phyloP scores from a whole-genome alignment of 2,888 invertebrate species.

The Sinodicranocentrus sp. region DNA sequence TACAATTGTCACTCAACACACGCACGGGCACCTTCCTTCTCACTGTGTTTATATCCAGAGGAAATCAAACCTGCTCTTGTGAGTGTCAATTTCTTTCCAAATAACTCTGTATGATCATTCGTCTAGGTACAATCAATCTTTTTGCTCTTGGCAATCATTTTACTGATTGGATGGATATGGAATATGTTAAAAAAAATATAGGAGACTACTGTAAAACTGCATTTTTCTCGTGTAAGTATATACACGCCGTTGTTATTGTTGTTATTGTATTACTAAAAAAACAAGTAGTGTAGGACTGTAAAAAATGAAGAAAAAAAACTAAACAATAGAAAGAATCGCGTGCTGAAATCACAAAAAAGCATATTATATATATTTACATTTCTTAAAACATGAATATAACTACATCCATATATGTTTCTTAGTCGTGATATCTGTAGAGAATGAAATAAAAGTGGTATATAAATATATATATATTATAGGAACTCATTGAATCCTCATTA shows the following conservation, averaged over 20 bases:
- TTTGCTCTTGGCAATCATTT: constrained; percentile 64
- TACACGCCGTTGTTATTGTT: constrained; percentile 56
- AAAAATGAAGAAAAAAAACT: background rate
- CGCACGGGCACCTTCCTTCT: too few relatives aligned
- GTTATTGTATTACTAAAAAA: constrained; percentile 35
- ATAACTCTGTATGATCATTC: constrained; percentile 1
- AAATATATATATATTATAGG: too few relatives aligned
- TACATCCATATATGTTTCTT: constrained; percentile 8
- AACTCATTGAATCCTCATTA: too few relatives aligned
- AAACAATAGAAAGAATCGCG: constrained; percentile 9
- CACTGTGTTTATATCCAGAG: constrained; percentile 7
- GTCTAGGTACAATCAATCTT: constrained; percentile 39
- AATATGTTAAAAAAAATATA: background rate
- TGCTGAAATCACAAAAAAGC: constrained; percentile 33
- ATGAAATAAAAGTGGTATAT: background rate
- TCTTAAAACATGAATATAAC: constrained; percentile 15
- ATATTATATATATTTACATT: constrained; percentile 34
- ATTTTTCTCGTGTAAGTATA: constrained; percentile 18
- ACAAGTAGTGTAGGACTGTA: constrained; percentile 9
- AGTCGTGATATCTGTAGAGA: constrained; percentile 38
- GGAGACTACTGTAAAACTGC: background rate
- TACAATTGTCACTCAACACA: background rate
- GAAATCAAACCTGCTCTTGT: background rate
- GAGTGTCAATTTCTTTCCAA: too few relatives aligned
- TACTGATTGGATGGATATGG: constrained; percentile 50